phyloP scores from a whole-genome alignment of 2,113 vertebrate species.

The Xenopus laevis region DNA sequence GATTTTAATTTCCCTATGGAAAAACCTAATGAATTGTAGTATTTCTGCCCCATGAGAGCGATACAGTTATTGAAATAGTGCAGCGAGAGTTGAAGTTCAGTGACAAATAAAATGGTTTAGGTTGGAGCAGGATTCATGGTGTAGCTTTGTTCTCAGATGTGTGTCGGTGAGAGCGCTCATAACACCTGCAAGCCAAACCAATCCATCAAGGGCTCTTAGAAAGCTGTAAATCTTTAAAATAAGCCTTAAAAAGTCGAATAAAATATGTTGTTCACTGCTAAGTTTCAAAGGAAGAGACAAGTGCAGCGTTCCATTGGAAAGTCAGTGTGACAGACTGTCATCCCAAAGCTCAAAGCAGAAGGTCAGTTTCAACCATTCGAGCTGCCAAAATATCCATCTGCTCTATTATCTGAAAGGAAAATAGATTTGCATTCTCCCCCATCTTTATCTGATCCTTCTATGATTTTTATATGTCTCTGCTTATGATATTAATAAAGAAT shows the following conservation, averaged over 20 bases:
- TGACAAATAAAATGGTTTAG: no score
- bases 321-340: conserved; percentile 63
- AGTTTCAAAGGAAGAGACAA: not conserved
- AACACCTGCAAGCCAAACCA: no score
- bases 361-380: conserved; percentile 70
- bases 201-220: no score
- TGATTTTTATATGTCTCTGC: conserved; percentile 58
- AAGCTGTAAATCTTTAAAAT: not conserved
- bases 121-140: no score
- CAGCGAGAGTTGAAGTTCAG: no score
- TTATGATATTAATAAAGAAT: conserved; percentile 61
- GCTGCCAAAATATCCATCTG: conserved; percentile 75
- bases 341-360: conserved; percentile 63
- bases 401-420: conserved; percentile 74
- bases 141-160: no score
- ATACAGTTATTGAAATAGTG: no score
- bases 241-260: conserved; percentile 12
- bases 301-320: conserved; percentile 11
- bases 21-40: no score
- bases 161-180: no score
- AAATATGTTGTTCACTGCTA: conserved; percentile 20
- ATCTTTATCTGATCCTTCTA: conserved; percentile 62
- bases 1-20: no score
- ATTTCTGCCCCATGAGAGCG: no score
- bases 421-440: conserved; percentile 65